Base-by-base conservation (phyloP, 2,113 vertebrate genomes). In the Anseranas semipalmata region DNA sequence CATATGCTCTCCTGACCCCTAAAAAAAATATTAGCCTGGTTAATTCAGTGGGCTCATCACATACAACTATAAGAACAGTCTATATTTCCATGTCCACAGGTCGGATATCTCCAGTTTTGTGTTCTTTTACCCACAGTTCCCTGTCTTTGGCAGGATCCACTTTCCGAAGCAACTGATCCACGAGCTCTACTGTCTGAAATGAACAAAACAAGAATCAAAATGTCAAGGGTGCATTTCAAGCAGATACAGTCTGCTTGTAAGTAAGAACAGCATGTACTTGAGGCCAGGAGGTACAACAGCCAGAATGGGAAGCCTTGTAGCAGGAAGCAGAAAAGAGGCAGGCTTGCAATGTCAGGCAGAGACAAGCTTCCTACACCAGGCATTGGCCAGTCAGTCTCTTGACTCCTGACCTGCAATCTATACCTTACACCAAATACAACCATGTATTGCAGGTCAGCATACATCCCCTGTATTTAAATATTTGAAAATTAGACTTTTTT, bases 41-140 rank as follows among this genome's bases (percentile, higher is more conserved):
- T 93, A 95, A 90, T 81, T 89, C 78, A 94, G 87, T 84, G 72
- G 85, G 66, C 79, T 95, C 83, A 59, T 85, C 85, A 81, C 72
- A 84, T 75, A 95, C 67, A 94, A 67, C 22, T 71, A 74, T 0
- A 82, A 85, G 33, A 73, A 41, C 82, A 63, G 39, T 96, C 98
- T 98, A 99, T 97, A 99, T 99, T 97, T 99, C 99, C 97, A 99
- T 98, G 98, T 99, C 98, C 95, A 99, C 99, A 1, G 99, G 99
- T 92, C 99, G 98, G 97, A 99, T 98, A 27, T 99, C 98, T 82
- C 99, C 99, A 0, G 99, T 99, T 98, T 99, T 99, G 96, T 99
- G 99, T 96, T 99, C 99, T 90, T 98, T 98, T 87, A 99, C 99
- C 99, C 99, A 99, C 90, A 99, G 97, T 98, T 99, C 99, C 96